Base-by-base conservation (phyloP, 1,140 invertebrate species). In the Dermatophagoides farinae region DNA sequence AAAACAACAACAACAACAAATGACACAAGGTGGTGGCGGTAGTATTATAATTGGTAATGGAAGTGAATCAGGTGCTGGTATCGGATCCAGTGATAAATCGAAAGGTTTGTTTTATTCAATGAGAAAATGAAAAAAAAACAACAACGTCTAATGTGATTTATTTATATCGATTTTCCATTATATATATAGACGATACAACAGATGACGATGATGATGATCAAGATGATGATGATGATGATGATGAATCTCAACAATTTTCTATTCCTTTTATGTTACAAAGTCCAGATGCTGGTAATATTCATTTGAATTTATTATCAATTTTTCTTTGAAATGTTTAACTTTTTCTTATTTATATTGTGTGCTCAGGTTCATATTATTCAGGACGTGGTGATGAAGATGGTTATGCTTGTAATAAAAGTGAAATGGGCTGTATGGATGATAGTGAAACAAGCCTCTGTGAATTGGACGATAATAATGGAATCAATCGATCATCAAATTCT, bases 1-100 rank as follows among this genome's bases (percentile, higher is more conserved):
- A 22, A 68, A 68, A 61, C 67, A 68, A 44, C 67, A 68, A 57
- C 67, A 67, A 44, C 62, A 64, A 40, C 38, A 61, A 50, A 63
- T 63, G 37, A 51, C 64, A 22, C 64, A 64, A 16, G 55, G 46
- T 50, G 51, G 31, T 6, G 25, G 5, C 1, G 23, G 18, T 14
- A 51, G 54, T 11, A 22, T 22, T 20, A 23, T 57, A 23, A 61
- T 60, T 14, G 57, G 62, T 18, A 50, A 57, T 22, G 61, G 60
- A n/a, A 62, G 51, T 37, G 41, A 57, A 25, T 58, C 61, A 18
- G 64, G 64, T 20, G 52, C 52, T 11, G 58, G 62, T 22, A 37
- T 64, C 9, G 52, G 55, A 9, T 63, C 53, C 31, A 49, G 43
- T 23, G 58, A 60, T 60, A 60, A 60, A 43, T 60, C 58, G 18